Evolutionary conservation across 2,113 vertebrate species (phyloP), one percentile per base, ranked within the genome.

Genomic region (Andinoacara biseriatus): DNA sequence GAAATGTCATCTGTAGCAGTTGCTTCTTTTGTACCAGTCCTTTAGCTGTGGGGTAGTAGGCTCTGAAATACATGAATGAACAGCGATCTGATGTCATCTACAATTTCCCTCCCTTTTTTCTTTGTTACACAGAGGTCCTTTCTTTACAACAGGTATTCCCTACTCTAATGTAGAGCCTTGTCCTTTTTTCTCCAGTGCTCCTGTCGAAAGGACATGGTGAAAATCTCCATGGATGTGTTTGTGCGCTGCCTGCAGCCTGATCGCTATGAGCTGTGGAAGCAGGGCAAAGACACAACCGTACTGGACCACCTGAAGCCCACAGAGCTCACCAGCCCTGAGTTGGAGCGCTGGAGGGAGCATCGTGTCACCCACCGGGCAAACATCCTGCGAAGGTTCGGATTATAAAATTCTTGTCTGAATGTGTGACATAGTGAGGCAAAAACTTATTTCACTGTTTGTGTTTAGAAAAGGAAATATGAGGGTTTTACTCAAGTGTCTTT

Each of bases 171-270:
- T 14, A 17, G 17, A 60, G 40, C 40, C 4, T 54, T 67, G 17
- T 46, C 20, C n/a, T 46, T n/a, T 18, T 33, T 17, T 17, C 76
- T 38, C 0, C 89, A 99, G 98, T 99, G 98, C 76, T 95, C 98
- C 0, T 99, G 98, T 87, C 97, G 98, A 26, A 99, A 99, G 85
- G 98, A 99, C 94, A 99, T 97, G 97, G 98, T 99, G 90, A 99
- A 99, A 96, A 99, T 99, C 93, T 99, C 98, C 78, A 99, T 99
- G 98, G 98, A 99, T 0, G 97, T 98, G 74, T 99, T 99, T 82
- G 98, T 99, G 59, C 94, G 97, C 83, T 94, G 97, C 90, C 95
- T 99, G 83, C 98, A 99, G 87, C 98, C 98, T 0, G 97, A 97
- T 6, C 97, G 98, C 52, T 99, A 99, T 0, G 97, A 98, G 1